Conservation (phyloP, 2,113 vertebrate species). For the Halichoeres trimaculatus region DNA sequence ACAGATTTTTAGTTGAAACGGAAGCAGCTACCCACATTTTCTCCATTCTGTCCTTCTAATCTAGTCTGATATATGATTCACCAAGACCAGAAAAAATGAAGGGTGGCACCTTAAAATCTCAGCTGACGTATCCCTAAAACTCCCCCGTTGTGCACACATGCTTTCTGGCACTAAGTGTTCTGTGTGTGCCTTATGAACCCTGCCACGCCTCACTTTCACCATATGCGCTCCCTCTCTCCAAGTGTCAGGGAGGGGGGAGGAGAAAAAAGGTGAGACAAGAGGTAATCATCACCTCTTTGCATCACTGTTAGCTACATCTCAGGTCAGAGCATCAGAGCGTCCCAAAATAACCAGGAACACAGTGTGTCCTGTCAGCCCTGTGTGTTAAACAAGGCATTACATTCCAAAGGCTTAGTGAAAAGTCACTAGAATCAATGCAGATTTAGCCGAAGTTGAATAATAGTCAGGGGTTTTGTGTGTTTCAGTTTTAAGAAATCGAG, state of each 20-base stretch:
- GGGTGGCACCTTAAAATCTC: constrained; percentile 43
- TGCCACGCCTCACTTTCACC: constrained; percentile 65
- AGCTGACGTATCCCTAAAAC: constrained; percentile 44
- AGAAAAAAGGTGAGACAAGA: constrained; percentile 60
- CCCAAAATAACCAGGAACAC: constrained; percentile 66
- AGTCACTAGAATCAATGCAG: constrained; percentile 62
- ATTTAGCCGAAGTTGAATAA: constrained; percentile 34
- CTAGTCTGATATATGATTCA: constrained; percentile 36
- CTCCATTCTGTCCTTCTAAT: constrained; percentile 35
- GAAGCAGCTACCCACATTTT: constrained; percentile 52
- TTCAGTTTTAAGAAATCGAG: constrained; percentile 50
- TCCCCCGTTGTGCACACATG: constrained; percentile 73
- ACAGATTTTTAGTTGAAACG: constrained; percentile 36
- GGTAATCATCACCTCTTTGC: constrained; percentile 75
- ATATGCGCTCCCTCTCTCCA: constrained; percentile 65
- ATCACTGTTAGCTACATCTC: constrained; percentile 70
- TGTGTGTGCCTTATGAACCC: constrained; percentile 72
- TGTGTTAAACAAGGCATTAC: constrained; percentile 61
- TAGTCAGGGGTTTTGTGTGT: constrained; percentile 49
- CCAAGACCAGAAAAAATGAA: constrained; percentile 43
- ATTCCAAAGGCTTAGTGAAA: constrained; percentile 72
- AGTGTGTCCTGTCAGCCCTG: constrained; percentile 50
- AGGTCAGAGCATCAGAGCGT: constrained; percentile 66
- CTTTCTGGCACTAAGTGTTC: constrained; percentile 78
- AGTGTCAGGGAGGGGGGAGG: constrained; percentile 48